Percentiles rank a stretch among this genome's conserved stretches.
phyloP scores from a whole-genome alignment of 2,113 vertebrate species.

The Sylvicapra grimmia region DNA sequence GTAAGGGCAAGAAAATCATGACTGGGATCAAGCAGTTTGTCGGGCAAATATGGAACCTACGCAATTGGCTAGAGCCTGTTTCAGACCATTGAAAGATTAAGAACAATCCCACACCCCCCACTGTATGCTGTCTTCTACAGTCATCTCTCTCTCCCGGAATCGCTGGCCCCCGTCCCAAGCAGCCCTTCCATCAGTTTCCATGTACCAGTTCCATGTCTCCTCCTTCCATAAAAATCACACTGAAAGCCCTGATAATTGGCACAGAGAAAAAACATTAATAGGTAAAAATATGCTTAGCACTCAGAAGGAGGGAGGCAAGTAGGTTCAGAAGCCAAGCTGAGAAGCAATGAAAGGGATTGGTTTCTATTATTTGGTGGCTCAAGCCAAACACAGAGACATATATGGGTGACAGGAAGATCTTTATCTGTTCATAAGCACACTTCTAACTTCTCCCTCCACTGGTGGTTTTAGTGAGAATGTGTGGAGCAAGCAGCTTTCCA shows the following conservation, averaged over 20 bases:
- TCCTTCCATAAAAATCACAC: neutral
- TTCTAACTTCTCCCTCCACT: neutral
- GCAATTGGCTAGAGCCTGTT: neutral
- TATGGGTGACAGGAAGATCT: neutral
- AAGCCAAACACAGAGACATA: neutral
- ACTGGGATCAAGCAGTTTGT: neutral
- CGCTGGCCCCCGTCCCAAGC: neutral
- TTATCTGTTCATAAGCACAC: neutral
- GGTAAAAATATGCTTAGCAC: neutral
- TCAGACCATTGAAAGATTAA: neutral
- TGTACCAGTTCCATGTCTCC: neutral
- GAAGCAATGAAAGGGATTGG: neutral
- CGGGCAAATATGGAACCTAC: neutral
- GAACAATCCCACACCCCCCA: neutral
- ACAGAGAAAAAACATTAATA: neutral
- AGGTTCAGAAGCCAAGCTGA: neutral
- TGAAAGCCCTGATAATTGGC: neutral
- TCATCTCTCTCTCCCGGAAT: neutral
- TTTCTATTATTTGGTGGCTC: neutral
- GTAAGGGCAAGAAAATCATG: neutral
- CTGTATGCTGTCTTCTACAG: neutral
- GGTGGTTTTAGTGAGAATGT: neutral
- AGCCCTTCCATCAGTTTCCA: neutral
- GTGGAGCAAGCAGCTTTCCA: neutral
- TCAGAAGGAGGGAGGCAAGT: neutral